Base-by-base conservation (phyloP, 2,888 invertebrate species). In the Dusona sp. region DNA sequence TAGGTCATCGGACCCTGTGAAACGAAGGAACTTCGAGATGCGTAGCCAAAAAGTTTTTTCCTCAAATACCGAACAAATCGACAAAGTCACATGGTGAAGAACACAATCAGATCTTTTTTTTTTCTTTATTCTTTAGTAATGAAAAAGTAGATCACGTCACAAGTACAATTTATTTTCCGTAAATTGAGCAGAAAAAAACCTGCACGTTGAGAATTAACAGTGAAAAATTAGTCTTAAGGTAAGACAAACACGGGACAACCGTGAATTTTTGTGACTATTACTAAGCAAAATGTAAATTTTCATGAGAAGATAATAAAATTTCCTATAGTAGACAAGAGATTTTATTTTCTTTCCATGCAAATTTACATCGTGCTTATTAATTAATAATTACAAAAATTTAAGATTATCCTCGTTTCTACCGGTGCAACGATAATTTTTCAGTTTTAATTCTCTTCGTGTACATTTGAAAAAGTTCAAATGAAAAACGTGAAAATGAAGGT, bases 1-100 rank as follows among this genome's bases (percentile, higher is more conserved):
- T 70, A 22, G 54, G 72, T 51, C 72, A 51, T 72, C 29, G 72
- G 61, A 61, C 13, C 1, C 29, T 19, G 72, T n/a, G 29, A 72
- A 33, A n/a, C 36, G 51, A 51, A 33, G 29, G n/a, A 72, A 29
- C 19, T 33, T 68, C 11, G 72, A 51, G 51, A 51, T 51, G 29
- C 48, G 29, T 29, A 51, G 51, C 42, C 29, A 33, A 13, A 72
- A 33, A 48, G 22, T 72, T 72, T 72, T 22, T 16, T 48, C 2
- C 45, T 51, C 22, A 22, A 54, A 51, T 51, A 29, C 16, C 72
- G 3, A 33, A n/a, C n/a, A 51, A 72, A 11, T 19, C 25, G 16
- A 45, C 7, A 45, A 70, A 48, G 45, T 29, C 38, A 25, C 45
- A 38, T 19, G 48, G 19, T 25, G 38, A 11, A 29, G 8, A 29